A percentile compares a stretch with the other conserved stretches of the same genome.
Conservation (phyloP, 2,797 vertebrate genomes). For the Lithobates pipiens region DNA sequence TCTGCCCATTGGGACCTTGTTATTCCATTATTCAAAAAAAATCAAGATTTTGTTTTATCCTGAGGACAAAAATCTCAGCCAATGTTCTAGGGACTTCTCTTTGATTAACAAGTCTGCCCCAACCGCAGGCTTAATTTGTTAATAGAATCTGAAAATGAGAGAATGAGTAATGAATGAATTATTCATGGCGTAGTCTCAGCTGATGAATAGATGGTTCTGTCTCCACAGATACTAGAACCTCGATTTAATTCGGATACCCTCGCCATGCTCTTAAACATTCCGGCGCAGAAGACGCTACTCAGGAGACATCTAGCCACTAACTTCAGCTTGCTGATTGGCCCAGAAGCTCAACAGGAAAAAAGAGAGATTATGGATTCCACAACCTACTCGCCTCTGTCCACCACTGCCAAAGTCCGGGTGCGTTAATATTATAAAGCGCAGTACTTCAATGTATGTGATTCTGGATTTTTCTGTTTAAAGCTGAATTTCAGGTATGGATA, state of each 20-base stretch:
- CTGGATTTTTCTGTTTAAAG: too few species aligned
- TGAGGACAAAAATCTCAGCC: too few species aligned
- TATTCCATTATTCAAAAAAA: too few species aligned
- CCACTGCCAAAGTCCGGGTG: constrained; percentile 97
- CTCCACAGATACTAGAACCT: constrained; percentile 89
- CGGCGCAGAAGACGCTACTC: constrained; percentile 94
- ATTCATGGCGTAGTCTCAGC: background rate
- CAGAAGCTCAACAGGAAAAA: constrained; percentile 91
- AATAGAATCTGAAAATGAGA: too few species aligned
- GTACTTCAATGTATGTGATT: too few species aligned
- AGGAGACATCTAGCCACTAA: constrained; percentile 93
- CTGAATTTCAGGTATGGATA: too few species aligned
- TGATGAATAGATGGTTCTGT: background rate
- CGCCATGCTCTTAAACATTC: constrained; percentile 96
- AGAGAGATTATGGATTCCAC: constrained; percentile 89
- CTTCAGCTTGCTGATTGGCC: constrained; percentile 87
- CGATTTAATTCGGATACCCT: constrained; percentile 93
- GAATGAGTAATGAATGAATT: background rate
- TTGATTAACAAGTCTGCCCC: too few species aligned
- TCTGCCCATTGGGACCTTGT: too few species aligned
- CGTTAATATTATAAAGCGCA: constrained; percentile 25
- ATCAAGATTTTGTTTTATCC: too few species aligned
- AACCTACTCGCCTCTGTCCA: constrained; percentile 89
- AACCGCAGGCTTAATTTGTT: too few species aligned
- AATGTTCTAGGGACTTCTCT: too few species aligned